These are phyloP conservation scores for Pygmarrhopalites habei DNA, from an alignment of 1,140 invertebrate genomes.

Conservation along the genomic window DNA sequence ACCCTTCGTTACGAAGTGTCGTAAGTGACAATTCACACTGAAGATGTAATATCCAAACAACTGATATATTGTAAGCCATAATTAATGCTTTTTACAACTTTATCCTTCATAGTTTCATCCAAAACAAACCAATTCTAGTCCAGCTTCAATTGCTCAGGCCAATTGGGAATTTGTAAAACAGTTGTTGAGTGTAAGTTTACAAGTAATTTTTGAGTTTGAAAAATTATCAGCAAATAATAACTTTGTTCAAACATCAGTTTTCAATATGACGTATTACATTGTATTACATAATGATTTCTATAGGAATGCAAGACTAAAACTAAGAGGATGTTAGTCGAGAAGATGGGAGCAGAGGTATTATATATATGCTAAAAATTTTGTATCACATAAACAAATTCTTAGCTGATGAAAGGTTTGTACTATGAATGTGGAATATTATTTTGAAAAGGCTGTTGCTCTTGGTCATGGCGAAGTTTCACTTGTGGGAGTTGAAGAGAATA, in stretches of 20 bases:
- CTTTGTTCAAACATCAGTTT: too few species aligned
- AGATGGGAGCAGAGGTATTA: constrained; percentile 96
- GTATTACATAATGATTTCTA: too few species aligned
- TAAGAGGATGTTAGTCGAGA: constrained; percentile 94
- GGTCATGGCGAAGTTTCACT: constrained; percentile 56
- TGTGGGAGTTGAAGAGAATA: constrained; percentile 85
- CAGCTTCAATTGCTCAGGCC: constrained; percentile 85
- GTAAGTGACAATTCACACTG: too few species aligned
- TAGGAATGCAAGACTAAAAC: constrained; percentile 87
- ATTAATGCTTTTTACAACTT: too few species aligned
- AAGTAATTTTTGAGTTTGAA: not conserved
- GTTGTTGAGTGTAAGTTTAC: constrained; percentile 74
- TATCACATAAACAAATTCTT: too few species aligned
- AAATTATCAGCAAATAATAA: too few species aligned
- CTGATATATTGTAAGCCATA: too few species aligned
- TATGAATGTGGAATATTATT: constrained; percentile 98
- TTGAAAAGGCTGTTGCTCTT: constrained; percentile 81
- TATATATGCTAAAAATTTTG: too few species aligned
- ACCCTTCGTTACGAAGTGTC: constrained; percentile 38
- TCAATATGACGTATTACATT: too few species aligned
- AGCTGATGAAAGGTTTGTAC: too few species aligned
- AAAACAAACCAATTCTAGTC: constrained; percentile 57
- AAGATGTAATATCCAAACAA: too few species aligned
- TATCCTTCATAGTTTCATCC: too few species aligned
- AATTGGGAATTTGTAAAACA: constrained; percentile 99